A percentile compares a stretch with the other conserved stretches of the same genome.
phyloP scores from a whole-genome alignment of 1,140 invertebrate genomes.

The Drosophila watanabei region DNA sequence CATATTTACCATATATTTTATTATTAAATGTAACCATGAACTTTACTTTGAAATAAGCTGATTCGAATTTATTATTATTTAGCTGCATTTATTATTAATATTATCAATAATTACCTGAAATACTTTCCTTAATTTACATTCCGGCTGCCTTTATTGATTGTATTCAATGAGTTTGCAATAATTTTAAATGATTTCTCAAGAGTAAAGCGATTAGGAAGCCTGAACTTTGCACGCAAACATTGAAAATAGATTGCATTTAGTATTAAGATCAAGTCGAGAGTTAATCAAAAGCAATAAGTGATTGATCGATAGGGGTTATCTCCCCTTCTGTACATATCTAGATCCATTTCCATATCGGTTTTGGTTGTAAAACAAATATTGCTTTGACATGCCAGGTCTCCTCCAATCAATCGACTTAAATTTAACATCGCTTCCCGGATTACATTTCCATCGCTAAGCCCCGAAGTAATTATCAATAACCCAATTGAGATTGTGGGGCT shows the following conservation, averaged over 20 bases:
- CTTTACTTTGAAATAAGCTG: too few species aligned
- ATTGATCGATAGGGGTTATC: conserved; percentile 13
- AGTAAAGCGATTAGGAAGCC: background rate
- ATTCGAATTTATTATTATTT: too few species aligned
- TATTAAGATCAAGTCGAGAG: background rate
- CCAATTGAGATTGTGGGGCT: conserved; percentile 23
- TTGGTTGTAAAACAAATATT: background rate
- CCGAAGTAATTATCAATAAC: conserved; percentile 19
- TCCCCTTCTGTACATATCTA: background rate
- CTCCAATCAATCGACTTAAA: background rate
- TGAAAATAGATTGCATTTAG: background rate
- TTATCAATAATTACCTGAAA: too few species aligned
- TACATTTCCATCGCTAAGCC: conserved; percentile 6
- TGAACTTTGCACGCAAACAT: background rate
- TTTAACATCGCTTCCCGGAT: background rate
- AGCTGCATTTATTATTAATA: too few species aligned
- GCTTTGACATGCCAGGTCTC: background rate
- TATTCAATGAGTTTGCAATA: background rate
- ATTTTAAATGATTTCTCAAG: background rate
- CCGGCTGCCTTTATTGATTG: background rate
- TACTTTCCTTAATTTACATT: background rate
- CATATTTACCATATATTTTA: too few species aligned
- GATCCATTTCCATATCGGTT: background rate
- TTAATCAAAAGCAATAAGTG: background rate
- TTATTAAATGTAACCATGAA: too few species aligned